A percentile compares a stretch with the other conserved stretches of the same genome.
Evolutionary conservation across 2,113 vertebrate species (phyloP).

Genomic region (Baryphthengus martii): DNA sequence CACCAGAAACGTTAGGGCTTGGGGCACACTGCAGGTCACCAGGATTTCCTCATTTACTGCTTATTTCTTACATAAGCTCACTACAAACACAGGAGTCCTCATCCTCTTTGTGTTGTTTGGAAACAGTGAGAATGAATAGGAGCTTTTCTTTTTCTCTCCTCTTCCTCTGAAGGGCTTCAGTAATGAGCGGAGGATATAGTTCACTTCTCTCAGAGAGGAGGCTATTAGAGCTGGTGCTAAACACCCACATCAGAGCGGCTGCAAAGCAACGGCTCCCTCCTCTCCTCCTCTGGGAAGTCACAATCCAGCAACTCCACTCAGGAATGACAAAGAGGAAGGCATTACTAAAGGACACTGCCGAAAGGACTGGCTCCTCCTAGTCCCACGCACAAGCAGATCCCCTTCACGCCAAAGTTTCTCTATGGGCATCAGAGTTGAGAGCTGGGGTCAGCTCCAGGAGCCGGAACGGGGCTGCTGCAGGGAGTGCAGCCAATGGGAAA

Average conservation of each 20-base stretch:
- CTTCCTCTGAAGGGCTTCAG: constrained; percentile 48
- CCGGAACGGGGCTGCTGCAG: fast-evolving
- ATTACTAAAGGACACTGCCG: not conserved
- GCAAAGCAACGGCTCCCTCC: not conserved
- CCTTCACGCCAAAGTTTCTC: fast-evolving
- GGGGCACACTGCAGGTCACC: constrained; percentile 19
- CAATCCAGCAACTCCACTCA: not conserved
- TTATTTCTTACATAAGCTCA: constrained; percentile 52
- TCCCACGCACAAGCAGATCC: fast-evolving
- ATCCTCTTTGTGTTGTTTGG: constrained; percentile 65
- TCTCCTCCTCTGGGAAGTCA: constrained; percentile 21
- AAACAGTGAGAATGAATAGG: constrained; percentile 15
- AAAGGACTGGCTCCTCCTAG: not conserved
- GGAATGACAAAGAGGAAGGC: not conserved
- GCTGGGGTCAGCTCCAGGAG: not conserved
- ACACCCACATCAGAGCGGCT: constrained; percentile 49
- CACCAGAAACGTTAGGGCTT: constrained; percentile 33
- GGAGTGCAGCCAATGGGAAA: fast-evolving
- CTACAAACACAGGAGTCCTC: constrained; percentile 42
- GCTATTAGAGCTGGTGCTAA: constrained; percentile 61
- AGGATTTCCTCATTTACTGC: constrained; percentile 62
- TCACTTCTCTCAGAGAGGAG: constrained; percentile 49
- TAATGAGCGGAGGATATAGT: constrained; percentile 55
- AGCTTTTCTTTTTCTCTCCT: constrained; percentile 2
- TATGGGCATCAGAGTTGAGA: not conserved